Evolutionary conservation across 2,797 vertebrate genomes (phyloP), one percentile per base, ranked within the genome.

Genomic region (Mus minutoides): DNA sequence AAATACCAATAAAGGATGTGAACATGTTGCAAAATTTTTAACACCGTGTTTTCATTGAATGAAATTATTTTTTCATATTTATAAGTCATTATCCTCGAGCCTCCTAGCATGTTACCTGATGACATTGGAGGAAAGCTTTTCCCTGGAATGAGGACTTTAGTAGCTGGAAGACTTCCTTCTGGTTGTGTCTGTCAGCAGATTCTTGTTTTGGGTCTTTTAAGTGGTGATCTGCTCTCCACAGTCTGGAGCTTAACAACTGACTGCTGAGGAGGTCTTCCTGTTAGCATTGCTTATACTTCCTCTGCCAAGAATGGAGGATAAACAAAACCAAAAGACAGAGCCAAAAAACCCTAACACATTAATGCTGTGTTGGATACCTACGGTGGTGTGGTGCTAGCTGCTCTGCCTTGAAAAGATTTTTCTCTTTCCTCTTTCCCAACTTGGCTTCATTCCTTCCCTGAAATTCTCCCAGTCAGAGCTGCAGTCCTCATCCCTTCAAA

Each of bases 11-110:
- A 64, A 94, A 43, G 52, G 80, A 0, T 37, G 16, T 76, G 3
- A 56, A 21, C 43, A 37, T 26, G 79, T 37, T 73, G 37, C 76
- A 87, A 94, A 83, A 10, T 79, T 79, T 71, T 97, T 91, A 87
- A 79, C 34, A 26, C 52, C 84, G 43, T 49, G 67, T 92, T 86
- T 94, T 54, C 29, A 90, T 79, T 77, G 49, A 83, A 84, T 78
- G n/a, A 60, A 93, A 93, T 64, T 73, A 84, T 79, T 16, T 10
- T 76, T 92, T 49, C 60, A 26, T 92, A 96, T 96, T 91, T 94
- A 89, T 94, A 67, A 69, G 52, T 84, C 46, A 80, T 95, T 89
- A 79, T 46, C 75, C 94, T 92, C 95, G 94, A 7, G 2, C 2
- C 4, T 29, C 17, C 43, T 82, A 26, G n/a, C 24, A 37, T 10